A percentile compares a stretch with the other conserved stretches of the same genome.
phyloP scores from a whole-genome alignment of 2,113 vertebrate genomes.

The Sceloporus tristichus region DNA sequence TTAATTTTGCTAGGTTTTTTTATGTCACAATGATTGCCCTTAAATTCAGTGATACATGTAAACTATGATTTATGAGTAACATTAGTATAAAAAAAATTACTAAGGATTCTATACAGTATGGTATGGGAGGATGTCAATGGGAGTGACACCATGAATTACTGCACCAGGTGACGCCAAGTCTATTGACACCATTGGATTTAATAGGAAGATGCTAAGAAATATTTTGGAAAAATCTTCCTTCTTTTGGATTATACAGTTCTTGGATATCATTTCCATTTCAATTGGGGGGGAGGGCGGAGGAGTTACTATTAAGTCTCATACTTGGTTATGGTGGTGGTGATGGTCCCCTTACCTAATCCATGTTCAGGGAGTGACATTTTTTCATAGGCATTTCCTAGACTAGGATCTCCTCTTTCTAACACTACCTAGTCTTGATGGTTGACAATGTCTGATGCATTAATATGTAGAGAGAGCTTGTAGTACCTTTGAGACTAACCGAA shows the following conservation, averaged over 20 bases:
- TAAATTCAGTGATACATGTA: no score
- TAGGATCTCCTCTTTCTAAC: not conserved
- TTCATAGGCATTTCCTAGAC: not conserved
- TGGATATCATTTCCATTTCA: not conserved
- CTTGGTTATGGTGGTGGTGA: not conserved
- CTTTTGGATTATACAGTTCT: not conserved
- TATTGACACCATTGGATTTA: not conserved
- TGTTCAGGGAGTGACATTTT: not conserved
- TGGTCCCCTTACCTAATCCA: not conserved
- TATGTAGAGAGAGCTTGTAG: no score
- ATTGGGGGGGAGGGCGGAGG: not conserved
- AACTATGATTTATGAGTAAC: no score
- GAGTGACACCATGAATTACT: no score
- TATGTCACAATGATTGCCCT: no score
- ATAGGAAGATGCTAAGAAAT: not conserved
- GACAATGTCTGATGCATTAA: not conserved
- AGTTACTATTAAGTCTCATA: not conserved
- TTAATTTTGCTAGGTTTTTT: no score
- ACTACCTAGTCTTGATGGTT: not conserved
- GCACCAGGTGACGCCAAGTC: no score
- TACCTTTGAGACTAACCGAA: no score
- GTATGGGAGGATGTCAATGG: no score
- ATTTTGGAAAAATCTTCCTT: not conserved
- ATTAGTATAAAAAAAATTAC: no score
- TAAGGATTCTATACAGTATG: no score